A percentile compares a stretch with the other conserved stretches of the same genome.
These are phyloP conservation scores for Capromys pilorides DNA, from an alignment of 2,797 vertebrate species.

Conservation along the genomic window DNA sequence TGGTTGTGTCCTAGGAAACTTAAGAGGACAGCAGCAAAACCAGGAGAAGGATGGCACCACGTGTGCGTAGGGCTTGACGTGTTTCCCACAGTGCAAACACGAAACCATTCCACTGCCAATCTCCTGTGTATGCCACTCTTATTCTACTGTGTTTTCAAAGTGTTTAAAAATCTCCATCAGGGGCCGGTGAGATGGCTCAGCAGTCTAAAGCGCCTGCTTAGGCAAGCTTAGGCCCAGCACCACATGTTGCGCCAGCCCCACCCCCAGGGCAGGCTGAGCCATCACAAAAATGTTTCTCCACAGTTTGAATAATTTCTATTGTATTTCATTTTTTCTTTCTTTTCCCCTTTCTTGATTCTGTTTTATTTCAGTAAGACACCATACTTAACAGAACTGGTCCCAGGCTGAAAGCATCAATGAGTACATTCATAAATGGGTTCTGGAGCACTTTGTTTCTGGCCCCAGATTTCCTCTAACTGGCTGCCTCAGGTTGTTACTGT, in stretches of 20 bases:
- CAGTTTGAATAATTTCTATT: neutral
- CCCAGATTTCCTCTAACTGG: neutral
- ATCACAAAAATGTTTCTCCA: neutral
- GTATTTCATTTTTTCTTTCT: neutral
- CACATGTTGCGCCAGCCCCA: no score
- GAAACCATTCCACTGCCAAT: neutral
- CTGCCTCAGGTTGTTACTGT: neutral
- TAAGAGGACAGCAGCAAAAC: neutral
- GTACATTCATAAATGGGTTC: no score
- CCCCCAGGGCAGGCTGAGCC: no score
- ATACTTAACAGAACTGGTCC: neutral
- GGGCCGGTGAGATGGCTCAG: no score
- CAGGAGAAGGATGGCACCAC: neutral
- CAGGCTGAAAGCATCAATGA: neutral
- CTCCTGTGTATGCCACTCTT: neutral
- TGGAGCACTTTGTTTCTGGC: neutral
- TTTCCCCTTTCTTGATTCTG: neutral
- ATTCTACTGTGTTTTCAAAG: neutral
- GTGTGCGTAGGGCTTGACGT: fast-evolving
- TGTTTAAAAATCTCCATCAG: neutral
- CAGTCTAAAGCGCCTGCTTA: no score
- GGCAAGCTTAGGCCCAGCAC: no score
- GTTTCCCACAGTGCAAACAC: neutral
- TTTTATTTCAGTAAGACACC: neutral
- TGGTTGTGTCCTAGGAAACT: neutral